Percentiles rank a stretch among this genome's conserved stretches.
These are phyloP conservation scores for Chromoteleia sp. DNA, from an alignment of 2,888 invertebrate genomes.

Conservation along the genomic window DNA sequence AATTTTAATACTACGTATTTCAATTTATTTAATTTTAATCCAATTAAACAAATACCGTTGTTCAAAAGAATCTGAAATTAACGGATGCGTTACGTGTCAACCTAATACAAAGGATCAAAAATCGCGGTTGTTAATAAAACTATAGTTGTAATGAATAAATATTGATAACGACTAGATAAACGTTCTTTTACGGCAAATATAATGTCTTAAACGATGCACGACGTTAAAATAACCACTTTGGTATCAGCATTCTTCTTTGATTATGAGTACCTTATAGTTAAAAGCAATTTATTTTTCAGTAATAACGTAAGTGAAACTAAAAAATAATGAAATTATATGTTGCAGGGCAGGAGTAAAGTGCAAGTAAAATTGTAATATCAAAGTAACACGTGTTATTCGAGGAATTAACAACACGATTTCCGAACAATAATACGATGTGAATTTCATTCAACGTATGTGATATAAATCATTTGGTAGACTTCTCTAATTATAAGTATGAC, in stretches of 20 bases:
- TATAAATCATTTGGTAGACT: constrained; percentile 81
- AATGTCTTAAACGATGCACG: background rate
- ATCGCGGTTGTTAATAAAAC: too few relatives aligned
- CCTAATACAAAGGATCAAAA: too few relatives aligned
- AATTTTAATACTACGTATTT: too few relatives aligned
- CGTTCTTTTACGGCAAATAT: background rate
- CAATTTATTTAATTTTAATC: too few relatives aligned
- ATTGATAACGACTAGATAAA: background rate
- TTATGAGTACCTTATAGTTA: constrained; percentile 25
- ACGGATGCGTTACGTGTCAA: too few relatives aligned
- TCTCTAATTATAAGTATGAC: constrained; percentile 83
- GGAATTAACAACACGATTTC: constrained; percentile 62
- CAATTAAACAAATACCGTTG: too few relatives aligned
- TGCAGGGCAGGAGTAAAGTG: constrained; percentile 45
- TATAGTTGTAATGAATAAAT: too few relatives aligned
- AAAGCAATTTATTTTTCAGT: constrained; percentile 38
- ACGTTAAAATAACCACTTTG: constrained; percentile 14
- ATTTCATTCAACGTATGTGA: constrained; percentile 78
- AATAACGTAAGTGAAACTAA: constrained; percentile 32
- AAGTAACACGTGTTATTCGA: constrained; percentile 65
- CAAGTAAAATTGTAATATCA: constrained; percentile 64
- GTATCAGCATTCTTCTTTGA: background rate
- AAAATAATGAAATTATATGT: constrained; percentile 56
- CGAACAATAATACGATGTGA: constrained; percentile 67
- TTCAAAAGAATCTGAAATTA: too few relatives aligned